Conservation (phyloP, 2,113 vertebrate species). For the Cebus imitator region DNA sequence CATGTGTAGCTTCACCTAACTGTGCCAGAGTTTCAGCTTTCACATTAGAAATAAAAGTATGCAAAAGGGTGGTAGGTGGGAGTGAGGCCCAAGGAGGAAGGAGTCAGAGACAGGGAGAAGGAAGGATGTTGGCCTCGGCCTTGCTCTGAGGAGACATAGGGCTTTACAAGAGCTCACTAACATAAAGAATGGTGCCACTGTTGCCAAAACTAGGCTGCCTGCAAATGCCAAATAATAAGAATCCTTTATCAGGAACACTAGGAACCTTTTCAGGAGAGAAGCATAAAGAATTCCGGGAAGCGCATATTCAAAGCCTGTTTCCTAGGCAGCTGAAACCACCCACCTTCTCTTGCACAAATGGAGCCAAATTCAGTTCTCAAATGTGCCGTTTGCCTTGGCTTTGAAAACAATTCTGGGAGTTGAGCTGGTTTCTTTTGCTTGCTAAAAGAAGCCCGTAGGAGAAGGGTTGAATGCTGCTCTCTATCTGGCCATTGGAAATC, state of each 20-base stretch:
- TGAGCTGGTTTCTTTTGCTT: background rate
- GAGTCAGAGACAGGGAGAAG: background rate
- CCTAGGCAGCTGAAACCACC: conserved; percentile 75
- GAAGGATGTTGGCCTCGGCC: background rate
- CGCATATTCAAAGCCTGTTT: conserved; percentile 54
- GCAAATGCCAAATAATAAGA: conserved; percentile 42
- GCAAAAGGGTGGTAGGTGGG: background rate
- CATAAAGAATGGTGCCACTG: background rate
- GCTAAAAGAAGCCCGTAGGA: background rate
- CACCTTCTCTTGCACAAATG: conserved; percentile 61
- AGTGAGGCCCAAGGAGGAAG: background rate
- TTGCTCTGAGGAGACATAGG: background rate
- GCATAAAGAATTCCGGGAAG: conserved; percentile 69
- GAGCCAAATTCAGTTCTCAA: conserved; percentile 46
- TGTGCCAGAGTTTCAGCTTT: background rate
- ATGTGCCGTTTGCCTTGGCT: conserved; percentile 38
- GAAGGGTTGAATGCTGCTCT: background rate
- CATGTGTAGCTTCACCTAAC: background rate
- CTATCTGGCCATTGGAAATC: background rate
- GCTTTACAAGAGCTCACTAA: background rate
- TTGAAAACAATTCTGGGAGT: conserved; percentile 13
- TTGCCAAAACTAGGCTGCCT: background rate
- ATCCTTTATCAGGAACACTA: conserved; percentile 22
- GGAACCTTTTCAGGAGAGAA: conserved; percentile 37
- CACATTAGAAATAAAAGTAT: background rate